Evolutionary conservation across 37 sponge, comb jelly and placozoan genomes (phyloP).

Genomic region (Bolinopsis microptera): DNA sequence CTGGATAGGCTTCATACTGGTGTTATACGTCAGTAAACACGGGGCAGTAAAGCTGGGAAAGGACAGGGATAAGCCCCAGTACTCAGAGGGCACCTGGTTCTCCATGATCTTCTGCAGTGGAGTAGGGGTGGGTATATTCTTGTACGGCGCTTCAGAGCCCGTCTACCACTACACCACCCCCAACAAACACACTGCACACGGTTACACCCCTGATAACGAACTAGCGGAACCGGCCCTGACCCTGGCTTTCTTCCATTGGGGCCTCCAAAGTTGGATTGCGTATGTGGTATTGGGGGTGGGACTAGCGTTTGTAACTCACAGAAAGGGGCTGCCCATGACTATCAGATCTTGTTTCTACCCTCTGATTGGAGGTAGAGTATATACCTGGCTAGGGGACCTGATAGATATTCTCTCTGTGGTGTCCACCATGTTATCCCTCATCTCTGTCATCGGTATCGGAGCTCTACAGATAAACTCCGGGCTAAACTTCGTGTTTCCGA

Average conservation of each 20-base stretch:
- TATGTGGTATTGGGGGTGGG: not conserved
- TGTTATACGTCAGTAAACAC: constrained; percentile 14
- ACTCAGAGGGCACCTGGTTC: constrained; percentile 18
- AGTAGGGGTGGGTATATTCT: constrained; percentile 26
- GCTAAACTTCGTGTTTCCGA: not conserved
- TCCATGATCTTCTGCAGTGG: constrained; percentile 45
- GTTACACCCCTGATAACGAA: constrained; percentile 30
- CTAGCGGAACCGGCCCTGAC: constrained; percentile 17
- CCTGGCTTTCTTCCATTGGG: constrained; percentile 24
- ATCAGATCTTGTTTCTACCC: constrained; percentile 63
- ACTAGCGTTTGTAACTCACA: not conserved
- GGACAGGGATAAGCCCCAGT: constrained; percentile 30
- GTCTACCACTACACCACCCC: constrained; percentile 12
- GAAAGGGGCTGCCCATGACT: constrained; percentile 55
- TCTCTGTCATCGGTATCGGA: constrained; percentile 10
- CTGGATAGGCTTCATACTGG: not conserved
- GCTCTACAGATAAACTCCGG: constrained; percentile 36
- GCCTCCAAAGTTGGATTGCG: constrained; percentile 32
- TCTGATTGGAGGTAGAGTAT: constrained; percentile 9
- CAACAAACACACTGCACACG: constrained; percentile 46
- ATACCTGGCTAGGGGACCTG: constrained; percentile 13
- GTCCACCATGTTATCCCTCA: constrained; percentile 1
- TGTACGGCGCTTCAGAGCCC: constrained; percentile 18
- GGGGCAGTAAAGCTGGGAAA: constrained; percentile 10
- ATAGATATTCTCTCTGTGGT: constrained; percentile 23